These are phyloP conservation scores for Wasmannia auropunctata DNA, from an alignment of 1,140 invertebrate species.

Conservation along the genomic window DNA sequence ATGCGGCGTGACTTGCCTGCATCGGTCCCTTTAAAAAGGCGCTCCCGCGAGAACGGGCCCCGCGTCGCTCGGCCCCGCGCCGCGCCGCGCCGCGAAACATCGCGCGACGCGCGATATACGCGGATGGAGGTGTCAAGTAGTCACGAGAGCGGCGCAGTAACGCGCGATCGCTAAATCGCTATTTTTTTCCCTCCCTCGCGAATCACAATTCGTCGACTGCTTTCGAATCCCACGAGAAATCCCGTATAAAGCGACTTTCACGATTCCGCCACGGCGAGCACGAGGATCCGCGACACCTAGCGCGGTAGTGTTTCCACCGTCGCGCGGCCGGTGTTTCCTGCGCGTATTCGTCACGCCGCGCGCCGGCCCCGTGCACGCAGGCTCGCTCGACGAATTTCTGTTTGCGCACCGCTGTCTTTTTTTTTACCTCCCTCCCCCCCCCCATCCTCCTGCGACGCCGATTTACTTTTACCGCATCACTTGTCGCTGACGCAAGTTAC, in stretches of 20 bases:
- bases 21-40: slow-evolving; percentile 1
- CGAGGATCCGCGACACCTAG: slow-evolving; percentile 30
- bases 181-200: not conserved
- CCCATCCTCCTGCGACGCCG: not conserved
- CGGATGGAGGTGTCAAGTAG: not conserved
- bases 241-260: slow-evolving; percentile 35
- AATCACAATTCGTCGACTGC: not conserved
- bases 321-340: slow-evolving; percentile 4
- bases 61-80: no score
- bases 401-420: slow-evolving; percentile 12
- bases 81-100: no score
- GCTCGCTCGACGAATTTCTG: not conserved
- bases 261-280: not conserved
- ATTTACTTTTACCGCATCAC: slow-evolving; percentile 29
- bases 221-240: slow-evolving; percentile 48
- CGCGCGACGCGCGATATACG: not conserved
- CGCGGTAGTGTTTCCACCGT: no score
- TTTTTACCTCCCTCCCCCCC: no score
- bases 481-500: slow-evolving; percentile 17
- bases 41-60: not conserved
- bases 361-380: not conserved
- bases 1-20: slow-evolving; percentile 27
- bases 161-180: not conserved
- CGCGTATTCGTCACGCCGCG: slow-evolving; percentile 17
- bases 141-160: not conserved